Evolutionary conservation across 2,113 vertebrate genomes (phyloP), one percentile per base, ranked within the genome.

Genomic region (Tyto alba): DNA sequence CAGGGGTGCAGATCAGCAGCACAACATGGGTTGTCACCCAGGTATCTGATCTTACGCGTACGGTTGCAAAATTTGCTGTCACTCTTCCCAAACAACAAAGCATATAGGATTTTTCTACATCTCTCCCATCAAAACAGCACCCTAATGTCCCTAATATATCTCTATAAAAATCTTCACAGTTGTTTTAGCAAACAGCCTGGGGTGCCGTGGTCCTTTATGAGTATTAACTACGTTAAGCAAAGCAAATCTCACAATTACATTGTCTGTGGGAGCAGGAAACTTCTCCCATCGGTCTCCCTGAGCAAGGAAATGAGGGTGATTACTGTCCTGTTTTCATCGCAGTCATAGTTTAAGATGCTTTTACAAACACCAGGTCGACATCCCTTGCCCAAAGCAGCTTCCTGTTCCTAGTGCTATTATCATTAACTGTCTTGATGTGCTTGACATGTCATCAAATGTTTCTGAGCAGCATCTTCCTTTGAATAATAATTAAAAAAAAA

Each of bases 191-290:
- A 94, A 78, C 43, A 85, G 94, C 86, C 91, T 40, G n/a, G 84
- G 81, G 94, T 67, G 43, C 93, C 72, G 47, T 27, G 41, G 64
- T 88, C 93, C 81, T 93, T 85, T 88, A 69, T 86, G 91, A 89
- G 80, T 89, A 78, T 97, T 96, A 96, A 95, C 96, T 92, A 71
- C 14, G 84, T 84, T 91, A 95, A 87, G 87, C 81, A 96, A 95
- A 89, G 80, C 73, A 95, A 85, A 89, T 91, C 74, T 96, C 69
- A 85, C 94, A 59, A 75, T 85, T 89, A 75, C 7, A 5, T 75
- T 92, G 76, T 94, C 93, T 84, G 17, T 86, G 89, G 69, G 91
- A 95, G 94, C 84, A 85, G 89, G 64, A 87, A 59, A 91, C 89
- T 32, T 87, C 80, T 81, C 68, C 64, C 87, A 87, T 94, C 89